Base-by-base conservation (phyloP, 2,888 invertebrate species). In the Chalcis sispes region DNA sequence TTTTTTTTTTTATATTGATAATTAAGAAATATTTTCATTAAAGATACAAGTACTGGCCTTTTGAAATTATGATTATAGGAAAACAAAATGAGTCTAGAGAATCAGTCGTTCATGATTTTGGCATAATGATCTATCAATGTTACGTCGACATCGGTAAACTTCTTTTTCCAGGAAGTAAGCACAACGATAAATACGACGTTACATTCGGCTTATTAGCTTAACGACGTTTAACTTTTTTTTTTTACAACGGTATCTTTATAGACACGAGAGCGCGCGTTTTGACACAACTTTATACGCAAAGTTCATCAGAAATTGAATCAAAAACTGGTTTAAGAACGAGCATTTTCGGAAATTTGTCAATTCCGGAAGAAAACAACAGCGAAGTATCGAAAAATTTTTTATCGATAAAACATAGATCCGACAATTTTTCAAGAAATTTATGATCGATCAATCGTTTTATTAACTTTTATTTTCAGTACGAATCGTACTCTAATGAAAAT, bases 161-260 rank as follows among this genome's bases (percentile, higher is more conserved):
- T 13, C 79, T 86, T 18, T 85, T 83, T 66, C 86, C 86, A 18
- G 86, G 86, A 82, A 82, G 86, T 86, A 77, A 81, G 13, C 15
- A 54, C n/a, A 23, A 46, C 18, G 4, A 15, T 15, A 42, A 36
- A n/a, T n/a, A n/a, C n/a, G n/a, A n/a, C n/a, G n/a, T n/a, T n/a
- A n/a, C n/a, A n/a, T n/a, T n/a, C n/a, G n/a, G n/a, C n/a, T n/a
- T n/a, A n/a, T n/a, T n/a, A n/a, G n/a, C n/a, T n/a, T n/a, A n/a
- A n/a, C n/a, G n/a, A n/a, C n/a, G n/a, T n/a, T n/a, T n/a, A n/a
- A n/a, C n/a, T n/a, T n/a, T n/a, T n/a, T n/a, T n/a, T n/a, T n/a
- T n/a, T n/a, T n/a, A n/a, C n/a, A n/a, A 13, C 42, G 42, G 2
- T 13, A 42, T 32, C 32, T 32, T n/a, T 65, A 0, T 32, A 86